Base-by-base conservation (phyloP, 2,888 invertebrate species). In the Meghimatium bilineatum region DNA sequence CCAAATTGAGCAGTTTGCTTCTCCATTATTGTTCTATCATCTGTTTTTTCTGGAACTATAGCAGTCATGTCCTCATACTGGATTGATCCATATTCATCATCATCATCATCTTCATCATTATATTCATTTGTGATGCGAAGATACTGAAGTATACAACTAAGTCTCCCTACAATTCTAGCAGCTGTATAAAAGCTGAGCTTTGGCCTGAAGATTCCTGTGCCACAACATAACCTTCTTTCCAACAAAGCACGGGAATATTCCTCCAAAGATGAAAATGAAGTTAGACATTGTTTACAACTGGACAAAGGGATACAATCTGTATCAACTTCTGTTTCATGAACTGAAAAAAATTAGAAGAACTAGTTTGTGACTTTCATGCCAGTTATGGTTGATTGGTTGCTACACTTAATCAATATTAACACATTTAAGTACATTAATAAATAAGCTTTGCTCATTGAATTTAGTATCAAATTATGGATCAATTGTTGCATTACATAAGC, bases 201-300 rank as follows among this genome's bases (percentile, higher is more conserved):
- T 38, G 78, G 14, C 26, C 29, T 76, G 44, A 67, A 34, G 5
- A 49, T 52, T 36, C n/a, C 44, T 12, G 71, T 32, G 32, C 79
- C 77, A 10, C 77, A 72, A 29, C 34, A 44, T 17, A 78, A 84
- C 26, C 66, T 36, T 38, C 77, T 67, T 49, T 83, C 83, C 32
- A 76, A 10, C 0, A 76, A 60, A 66, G 84, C 84, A 67, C 38
- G 36, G 44, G 71, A 52, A 20, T 83, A 86, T 1, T 78, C 75
- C 26, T 81, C 83, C 23, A 82, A 38, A 67, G 82, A 78, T 32
- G 86, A 52, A 63, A 85, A 86, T 8, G 85, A 86, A 32, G 81
- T 60, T 8, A 86, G 38, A 29, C 72, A 78, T n/a, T 49, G 29
- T 49, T 78, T 85, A 44, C 36, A 34, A n/a, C 49, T 36, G 12